Evolutionary conservation across 2,797 vertebrate genomes (phyloP).

Genomic region (Urocyon cinereoargenteus): DNA sequence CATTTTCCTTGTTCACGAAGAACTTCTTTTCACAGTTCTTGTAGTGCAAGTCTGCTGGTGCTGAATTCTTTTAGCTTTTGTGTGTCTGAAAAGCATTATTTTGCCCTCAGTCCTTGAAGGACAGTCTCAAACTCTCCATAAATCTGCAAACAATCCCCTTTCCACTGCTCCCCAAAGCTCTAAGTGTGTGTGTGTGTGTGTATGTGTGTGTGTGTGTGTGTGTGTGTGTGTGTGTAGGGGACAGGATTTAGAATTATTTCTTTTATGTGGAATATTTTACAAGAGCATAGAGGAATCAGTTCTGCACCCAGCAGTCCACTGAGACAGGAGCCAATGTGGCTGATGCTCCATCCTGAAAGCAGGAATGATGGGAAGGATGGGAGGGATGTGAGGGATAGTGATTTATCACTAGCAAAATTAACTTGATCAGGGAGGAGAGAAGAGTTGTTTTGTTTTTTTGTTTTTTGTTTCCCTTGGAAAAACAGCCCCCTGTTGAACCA

Average conservation of each 20-base stretch:
- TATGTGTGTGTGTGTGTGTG: conserved; percentile 83
- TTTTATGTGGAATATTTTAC: conserved; percentile 88
- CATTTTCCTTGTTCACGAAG: not conserved
- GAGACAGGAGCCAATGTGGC: conserved; percentile 89
- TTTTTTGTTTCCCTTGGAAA: conserved; percentile 93
- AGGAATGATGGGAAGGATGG: conserved; percentile 90
- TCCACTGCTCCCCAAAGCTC: conserved; percentile 76
- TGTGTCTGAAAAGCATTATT: not conserved
- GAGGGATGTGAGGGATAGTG: conserved; percentile 90
- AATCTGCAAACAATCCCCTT: conserved; percentile 56
- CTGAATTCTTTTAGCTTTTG: not conserved
- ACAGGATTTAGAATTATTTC: conserved; percentile 89
- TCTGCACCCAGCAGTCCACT: conserved; percentile 87
- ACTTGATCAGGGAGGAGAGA: conserved; percentile 91
- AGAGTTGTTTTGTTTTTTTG: conserved; percentile 64
- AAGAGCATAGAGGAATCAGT: conserved; percentile 87
- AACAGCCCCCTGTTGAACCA: conserved; percentile 88
- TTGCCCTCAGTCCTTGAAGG: not conserved
- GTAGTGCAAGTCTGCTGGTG: not conserved
- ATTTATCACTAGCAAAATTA: conserved; percentile 94
- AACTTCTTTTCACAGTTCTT: not conserved
- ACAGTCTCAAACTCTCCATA: not conserved
- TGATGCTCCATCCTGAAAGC: conserved; percentile 90
- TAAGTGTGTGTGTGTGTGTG: conserved; percentile 83
- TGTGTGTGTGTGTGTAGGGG: conserved; percentile 80